Conservation (phyloP, 2,888 invertebrate genomes). For the Ochlodes sylvanus region DNA sequence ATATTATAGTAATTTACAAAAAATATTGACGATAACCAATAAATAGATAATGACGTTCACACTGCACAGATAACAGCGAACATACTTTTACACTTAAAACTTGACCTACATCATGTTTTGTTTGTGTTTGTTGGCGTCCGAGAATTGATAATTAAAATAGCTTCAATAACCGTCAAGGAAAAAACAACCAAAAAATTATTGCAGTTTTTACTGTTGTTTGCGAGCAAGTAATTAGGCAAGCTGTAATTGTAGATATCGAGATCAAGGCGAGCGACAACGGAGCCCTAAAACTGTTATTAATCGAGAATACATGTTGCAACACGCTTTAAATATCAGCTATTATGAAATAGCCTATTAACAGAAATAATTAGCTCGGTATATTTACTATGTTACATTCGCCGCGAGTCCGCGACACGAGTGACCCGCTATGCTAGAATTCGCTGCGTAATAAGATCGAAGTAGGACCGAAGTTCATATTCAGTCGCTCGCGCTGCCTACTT, state of each 20-base stretch:
- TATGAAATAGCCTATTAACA: conserved; percentile 8
- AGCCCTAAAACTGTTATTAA: conserved; percentile 22
- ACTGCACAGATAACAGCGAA: not conserved
- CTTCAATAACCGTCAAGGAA: conserved; percentile 4
- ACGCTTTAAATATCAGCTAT: not conserved
- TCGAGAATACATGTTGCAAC: conserved; percentile 5
- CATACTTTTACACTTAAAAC: not conserved
- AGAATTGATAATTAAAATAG: not conserved
- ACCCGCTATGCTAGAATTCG: conserved; percentile 3
- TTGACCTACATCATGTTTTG: conserved; percentile 7
- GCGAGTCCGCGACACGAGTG: conserved; percentile 8
- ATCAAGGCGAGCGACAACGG: conserved; percentile 25
- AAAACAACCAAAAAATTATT: not conserved
- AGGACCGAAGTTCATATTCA: not conserved
- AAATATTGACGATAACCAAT: not conserved
- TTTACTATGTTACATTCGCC: not conserved
- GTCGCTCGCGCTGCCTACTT: conserved; percentile 16
- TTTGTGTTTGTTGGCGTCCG: not conserved
- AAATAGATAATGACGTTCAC: not conserved
- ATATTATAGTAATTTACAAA: conserved; percentile 8
- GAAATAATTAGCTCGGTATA: not conserved
- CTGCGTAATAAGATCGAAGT: conserved; percentile 17
- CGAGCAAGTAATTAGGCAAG: conserved; percentile 19
- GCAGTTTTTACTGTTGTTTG: conserved; percentile 12
- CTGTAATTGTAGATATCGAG: conserved; percentile 27